phyloP scores from a whole-genome alignment of 2,113 vertebrate genomes.

The Mastomys natalensis region DNA sequence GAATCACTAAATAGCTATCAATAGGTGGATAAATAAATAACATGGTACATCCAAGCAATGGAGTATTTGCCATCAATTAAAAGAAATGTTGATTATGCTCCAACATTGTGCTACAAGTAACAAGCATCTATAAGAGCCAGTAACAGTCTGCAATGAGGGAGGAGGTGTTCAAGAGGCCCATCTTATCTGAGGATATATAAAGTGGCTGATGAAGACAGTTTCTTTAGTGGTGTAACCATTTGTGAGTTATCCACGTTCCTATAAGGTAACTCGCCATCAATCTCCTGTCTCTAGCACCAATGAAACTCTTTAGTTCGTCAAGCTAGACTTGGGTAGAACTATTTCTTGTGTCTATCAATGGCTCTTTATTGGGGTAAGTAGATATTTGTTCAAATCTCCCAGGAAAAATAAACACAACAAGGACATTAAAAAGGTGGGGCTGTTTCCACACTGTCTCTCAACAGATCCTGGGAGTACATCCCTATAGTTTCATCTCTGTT shows the following conservation, averaged over 20 bases:
- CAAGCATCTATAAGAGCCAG: too few species aligned
- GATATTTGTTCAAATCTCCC: not conserved
- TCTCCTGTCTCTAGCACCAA: not conserved
- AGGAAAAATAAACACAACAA: not conserved
- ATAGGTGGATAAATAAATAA: not conserved
- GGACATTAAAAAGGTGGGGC: not conserved
- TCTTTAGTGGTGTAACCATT: not conserved
- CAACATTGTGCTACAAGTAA: not conserved
- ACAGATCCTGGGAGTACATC: not conserved
- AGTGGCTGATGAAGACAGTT: not conserved
- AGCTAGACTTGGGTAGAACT: not conserved
- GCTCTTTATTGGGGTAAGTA: not conserved
- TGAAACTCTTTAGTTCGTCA: not conserved
- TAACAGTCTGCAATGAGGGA: not conserved
- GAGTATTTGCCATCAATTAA: not conserved
- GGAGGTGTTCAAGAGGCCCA: not conserved
- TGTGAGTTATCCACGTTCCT: not conserved
- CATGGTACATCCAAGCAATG: not conserved
- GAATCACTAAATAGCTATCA: not conserved
- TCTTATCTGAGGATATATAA: not conserved
- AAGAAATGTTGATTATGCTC: not conserved
- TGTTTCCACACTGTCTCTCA: not conserved
- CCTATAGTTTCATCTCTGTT: not conserved
- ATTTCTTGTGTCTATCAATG: not conserved
- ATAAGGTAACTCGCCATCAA: not conserved